These are phyloP conservation scores for Argya squamiceps DNA, from an alignment of 2,797 vertebrate species.

Conservation along the genomic window DNA sequence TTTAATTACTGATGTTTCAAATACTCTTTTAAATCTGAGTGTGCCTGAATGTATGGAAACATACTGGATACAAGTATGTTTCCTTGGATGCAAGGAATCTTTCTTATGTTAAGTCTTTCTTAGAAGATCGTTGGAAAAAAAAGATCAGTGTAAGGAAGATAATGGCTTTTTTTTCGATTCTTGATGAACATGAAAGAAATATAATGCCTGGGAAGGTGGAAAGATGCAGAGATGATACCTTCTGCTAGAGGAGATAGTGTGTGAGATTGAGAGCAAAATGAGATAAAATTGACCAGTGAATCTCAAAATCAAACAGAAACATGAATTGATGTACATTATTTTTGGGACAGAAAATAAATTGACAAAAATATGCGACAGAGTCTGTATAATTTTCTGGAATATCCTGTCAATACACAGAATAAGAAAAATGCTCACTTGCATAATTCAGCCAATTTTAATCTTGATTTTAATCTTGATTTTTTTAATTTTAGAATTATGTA, in stretches of 20 bases:
- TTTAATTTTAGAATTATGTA: neutral
- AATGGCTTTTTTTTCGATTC: neutral
- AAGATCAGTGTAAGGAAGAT: neutral
- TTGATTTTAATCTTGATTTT: neutral
- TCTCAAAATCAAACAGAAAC: neutral
- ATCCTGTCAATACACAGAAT: neutral
- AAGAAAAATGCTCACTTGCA: neutral
- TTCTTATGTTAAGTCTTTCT: neutral
- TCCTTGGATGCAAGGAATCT: neutral
- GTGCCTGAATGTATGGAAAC: neutral
- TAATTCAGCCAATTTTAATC: neutral
- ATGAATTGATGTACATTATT: neutral
- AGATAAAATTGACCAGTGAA: neutral
- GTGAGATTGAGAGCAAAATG: constrained; percentile 1
- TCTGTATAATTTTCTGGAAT: neutral
- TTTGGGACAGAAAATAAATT: neutral
- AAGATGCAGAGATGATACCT: neutral
- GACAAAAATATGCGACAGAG: neutral
- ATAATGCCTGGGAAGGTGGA: neutral
- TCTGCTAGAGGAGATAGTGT: neutral
- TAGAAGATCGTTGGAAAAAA: neutral
- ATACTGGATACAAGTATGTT: neutral
- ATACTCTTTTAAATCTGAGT: neutral
- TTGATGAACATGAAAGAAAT: neutral
- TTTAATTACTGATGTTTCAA: neutral